Conservation (phyloP, 2,888 invertebrate species). For the Temnothorax rugatulus region DNA sequence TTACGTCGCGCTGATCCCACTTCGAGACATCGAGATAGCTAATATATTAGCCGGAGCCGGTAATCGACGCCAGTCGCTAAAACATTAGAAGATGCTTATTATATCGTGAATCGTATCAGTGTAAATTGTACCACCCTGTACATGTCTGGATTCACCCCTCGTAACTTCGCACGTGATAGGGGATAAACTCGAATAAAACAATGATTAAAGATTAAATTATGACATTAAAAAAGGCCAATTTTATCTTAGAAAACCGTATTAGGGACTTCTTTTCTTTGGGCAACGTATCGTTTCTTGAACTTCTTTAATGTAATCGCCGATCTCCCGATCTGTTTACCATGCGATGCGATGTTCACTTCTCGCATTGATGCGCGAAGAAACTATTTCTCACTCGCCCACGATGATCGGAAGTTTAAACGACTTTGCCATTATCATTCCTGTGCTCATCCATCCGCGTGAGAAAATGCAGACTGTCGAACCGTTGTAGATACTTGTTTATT, state of each 20-base stretch:
- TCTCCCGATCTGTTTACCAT: not conserved
- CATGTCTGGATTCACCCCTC: not conserved
- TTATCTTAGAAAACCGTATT: not conserved
- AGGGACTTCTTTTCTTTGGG: not conserved
- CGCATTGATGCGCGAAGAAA: not conserved
- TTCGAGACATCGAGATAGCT: not conserved
- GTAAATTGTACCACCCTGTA: not conserved
- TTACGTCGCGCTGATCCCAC: not conserved
- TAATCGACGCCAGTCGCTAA: not conserved
- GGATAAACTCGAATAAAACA: not conserved
- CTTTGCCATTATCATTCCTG: not conserved
- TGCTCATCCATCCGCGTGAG: not conserved
- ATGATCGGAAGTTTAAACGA: constrained; percentile 5
- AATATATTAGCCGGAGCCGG: not conserved
- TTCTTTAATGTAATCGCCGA: not conserved
- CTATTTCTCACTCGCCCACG: not conserved
- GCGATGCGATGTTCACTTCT: not conserved
- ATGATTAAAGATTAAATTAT: not conserved
- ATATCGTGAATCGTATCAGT: not conserved
- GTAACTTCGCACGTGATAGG: not conserved
- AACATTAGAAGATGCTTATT: not conserved
- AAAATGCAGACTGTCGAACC: constrained; percentile 4
- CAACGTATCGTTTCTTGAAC: not conserved
- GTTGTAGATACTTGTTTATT: constrained; percentile 26
- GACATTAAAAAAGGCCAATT: not conserved